Evolutionary conservation across 2,888 invertebrate genomes (phyloP), one percentile per base, ranked within the genome.

Genomic region (Tanypteryx hageni): DNA sequence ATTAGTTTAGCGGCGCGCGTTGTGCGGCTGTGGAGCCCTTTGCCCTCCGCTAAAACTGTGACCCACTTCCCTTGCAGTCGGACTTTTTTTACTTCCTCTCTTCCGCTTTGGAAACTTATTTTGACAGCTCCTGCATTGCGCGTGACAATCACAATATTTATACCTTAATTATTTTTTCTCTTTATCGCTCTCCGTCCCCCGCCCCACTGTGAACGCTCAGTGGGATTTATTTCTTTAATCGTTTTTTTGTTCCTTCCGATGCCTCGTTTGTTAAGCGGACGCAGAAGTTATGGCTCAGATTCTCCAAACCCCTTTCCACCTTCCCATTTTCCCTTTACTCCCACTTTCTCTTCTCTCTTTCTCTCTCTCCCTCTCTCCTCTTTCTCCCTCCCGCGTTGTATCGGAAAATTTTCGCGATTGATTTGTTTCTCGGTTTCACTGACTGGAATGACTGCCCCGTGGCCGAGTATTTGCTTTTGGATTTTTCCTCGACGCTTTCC

Each of bases 51-150:
- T 27, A 18, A 31, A 59, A 31, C 86, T 86, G n/a, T 89, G 89
- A 89, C 89, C 89, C 89, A 89, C 64, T 89, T 89, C 89, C 76
- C 27, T 61, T 31, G 83, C 83, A 57, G 83, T 83, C 89, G 68
- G 13, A 44, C 31, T 83, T 89, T 64, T 89, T 86, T 27, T 76
- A 27, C n/a, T 27, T 27, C 76, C 22, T 27, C 10, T 76, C 61
- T 44, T 44, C 89, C 44, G 31, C 56, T 59, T 61, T 61, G n/a
- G 44, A 68, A 89, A 89, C n/a, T 64, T 44, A 64, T 64, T 86
- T 31, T 61, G 61, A 86, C 61, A 61, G 31, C 61, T 31, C 61
- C 31, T 86, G 86, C 58, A 59, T 59, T 86, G 83, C 89, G 13
- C 89, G 16, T 68, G 68, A 89, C 64, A 76, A 27, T 76, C 27